Conservation (phyloP, 2,113 vertebrate species). For the Nyctereutes procyonoides region DNA sequence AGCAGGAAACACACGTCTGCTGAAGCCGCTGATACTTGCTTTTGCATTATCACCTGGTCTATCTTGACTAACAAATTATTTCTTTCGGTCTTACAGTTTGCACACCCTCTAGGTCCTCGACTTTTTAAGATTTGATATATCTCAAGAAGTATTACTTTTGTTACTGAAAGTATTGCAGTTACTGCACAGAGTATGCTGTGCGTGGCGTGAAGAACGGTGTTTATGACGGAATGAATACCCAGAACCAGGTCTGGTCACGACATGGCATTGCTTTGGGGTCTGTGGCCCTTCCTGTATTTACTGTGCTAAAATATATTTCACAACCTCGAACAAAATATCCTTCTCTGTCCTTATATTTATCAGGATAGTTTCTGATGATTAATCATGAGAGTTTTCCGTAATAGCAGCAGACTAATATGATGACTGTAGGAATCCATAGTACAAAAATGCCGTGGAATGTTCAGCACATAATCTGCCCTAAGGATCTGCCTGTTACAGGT, state of each 20-base stretch:
- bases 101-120: background rate
- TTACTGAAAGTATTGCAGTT: background rate
- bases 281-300: background rate
- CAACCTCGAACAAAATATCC: constrained; percentile 54
- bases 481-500: background rate
- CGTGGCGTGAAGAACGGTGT: background rate
- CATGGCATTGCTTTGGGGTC: constrained; percentile 46
- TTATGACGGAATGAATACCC: constrained; percentile 34
- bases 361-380: constrained; percentile 34
- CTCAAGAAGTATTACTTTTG: constrained; percentile 28
- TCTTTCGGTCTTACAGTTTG: constrained; percentile 15
- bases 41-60: background rate
- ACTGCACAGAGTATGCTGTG: background rate
- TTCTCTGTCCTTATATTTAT: constrained; percentile 34
- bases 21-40: background rate
- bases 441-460: background rate
- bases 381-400: constrained; percentile 18
- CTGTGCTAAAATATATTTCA: constrained; percentile 36
- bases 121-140: constrained; percentile 38
- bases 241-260: constrained; percentile 46
- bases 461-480: constrained; percentile 29
- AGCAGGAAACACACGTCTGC: background rate
- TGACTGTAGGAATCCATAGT: constrained; percentile 15
- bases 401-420: background rate
- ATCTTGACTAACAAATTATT: constrained; percentile 7